phyloP scores from a whole-genome alignment of 2,888 invertebrate species.

The Ecdyonurus torrentis region DNA sequence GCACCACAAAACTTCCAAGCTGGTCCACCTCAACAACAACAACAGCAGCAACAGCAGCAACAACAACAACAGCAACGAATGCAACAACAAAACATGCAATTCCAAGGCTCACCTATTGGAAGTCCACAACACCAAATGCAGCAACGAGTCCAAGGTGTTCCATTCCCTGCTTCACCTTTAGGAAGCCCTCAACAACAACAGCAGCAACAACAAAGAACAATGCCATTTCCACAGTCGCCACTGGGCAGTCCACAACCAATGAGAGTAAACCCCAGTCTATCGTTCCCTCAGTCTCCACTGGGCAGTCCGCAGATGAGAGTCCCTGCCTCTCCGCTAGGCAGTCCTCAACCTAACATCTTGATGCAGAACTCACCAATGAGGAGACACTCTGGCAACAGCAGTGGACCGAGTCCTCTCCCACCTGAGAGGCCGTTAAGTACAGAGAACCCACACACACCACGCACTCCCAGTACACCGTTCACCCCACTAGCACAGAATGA shows the following conservation, averaged over 20 bases:
- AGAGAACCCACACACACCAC: conserved; percentile 37
- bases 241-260: background rate
- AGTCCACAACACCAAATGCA: background rate
- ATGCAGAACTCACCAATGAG: conserved; percentile 19
- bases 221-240: background rate
- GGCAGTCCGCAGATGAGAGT: conserved; percentile 4
- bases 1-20: conserved; percentile 23
- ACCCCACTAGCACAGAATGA: conserved; percentile 16
- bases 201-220: background rate
- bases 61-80: conserved; percentile 11
- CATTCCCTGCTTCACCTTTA: conserved; percentile 4
- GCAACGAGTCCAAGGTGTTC: background rate
- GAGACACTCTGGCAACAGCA: conserved; percentile 32
- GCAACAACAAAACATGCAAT: conserved; percentile 14
- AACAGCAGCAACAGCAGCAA: background rate
- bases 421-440: conserved; percentile 40
- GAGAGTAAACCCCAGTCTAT: background rate
- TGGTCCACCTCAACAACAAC: conserved; percentile 18
- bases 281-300: background rate
- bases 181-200: conserved; percentile 7
- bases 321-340: conserved; percentile 22
- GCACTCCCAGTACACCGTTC: conserved; percentile 28
- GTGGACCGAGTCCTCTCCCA: conserved; percentile 32
- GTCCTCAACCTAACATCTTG: conserved; percentile 23
- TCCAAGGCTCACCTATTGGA: conserved; percentile 26